phyloP scores from a whole-genome alignment of 30 jellyfish, hydroid and myxozoan species.

The Cassiopea andromeda region DNA sequence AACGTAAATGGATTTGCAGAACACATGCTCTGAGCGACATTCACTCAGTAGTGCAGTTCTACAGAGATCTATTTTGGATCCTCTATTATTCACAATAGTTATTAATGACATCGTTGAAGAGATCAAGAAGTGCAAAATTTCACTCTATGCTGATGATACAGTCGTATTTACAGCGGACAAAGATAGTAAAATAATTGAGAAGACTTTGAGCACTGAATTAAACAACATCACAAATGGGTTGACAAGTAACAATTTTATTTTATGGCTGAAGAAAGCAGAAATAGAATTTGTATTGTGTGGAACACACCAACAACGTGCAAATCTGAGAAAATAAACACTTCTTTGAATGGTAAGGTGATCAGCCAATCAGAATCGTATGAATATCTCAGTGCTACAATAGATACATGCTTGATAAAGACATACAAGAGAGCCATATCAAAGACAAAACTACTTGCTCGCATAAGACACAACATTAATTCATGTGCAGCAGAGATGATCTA shows the following conservation, averaged over 20 bases:
- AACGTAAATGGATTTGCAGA: constrained; percentile 16
- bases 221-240: constrained; percentile 39
- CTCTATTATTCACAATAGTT: constrained; percentile 3
- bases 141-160: constrained; percentile 32
- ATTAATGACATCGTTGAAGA: constrained; percentile 25
- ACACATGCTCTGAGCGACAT: constrained; percentile 18
- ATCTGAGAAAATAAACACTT: constrained; percentile 6
- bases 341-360: neutral
- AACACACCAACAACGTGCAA: constrained; percentile 41
- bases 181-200: constrained; percentile 23
- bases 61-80: no score
- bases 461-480: no score
- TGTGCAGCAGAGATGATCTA: no score
- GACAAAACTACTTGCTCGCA: no score
- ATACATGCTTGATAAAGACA: no score
- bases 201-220: constrained; percentile 25
- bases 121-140: constrained; percentile 18
- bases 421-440: no score
- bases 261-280: constrained; percentile 18
- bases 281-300: constrained; percentile 14
- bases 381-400: neutral
- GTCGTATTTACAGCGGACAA: constrained; percentile 23
- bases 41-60: neutral
- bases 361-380: constrained; percentile 14
- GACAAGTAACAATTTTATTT: constrained; percentile 8